A percentile compares a stretch with the other conserved stretches of the same genome.
Evolutionary conservation across 2,113 vertebrate species (phyloP).

Genomic region (Phoxinus phoxinus): DNA sequence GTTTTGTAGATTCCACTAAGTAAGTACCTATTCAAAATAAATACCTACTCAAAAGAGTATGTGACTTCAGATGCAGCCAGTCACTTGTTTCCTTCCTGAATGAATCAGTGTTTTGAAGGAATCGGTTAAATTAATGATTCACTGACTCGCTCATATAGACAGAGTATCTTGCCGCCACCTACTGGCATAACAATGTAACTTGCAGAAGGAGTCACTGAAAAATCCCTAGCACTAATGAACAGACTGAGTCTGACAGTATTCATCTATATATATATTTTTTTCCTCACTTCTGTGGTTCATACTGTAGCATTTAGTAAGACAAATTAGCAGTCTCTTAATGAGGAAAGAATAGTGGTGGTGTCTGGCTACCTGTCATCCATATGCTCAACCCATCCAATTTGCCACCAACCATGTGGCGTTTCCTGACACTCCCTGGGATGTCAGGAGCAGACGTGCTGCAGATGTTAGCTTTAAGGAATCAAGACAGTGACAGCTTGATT

Average conservation of each 20-base stretch:
- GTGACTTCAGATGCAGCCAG: too few relatives aligned
- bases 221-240: background rate
- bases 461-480: constrained; percentile 66
- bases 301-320: background rate
- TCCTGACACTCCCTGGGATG: constrained; percentile 49
- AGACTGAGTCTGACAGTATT: background rate
- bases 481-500: constrained; percentile 74
- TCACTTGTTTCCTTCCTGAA: background rate
- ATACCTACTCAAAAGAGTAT: too few relatives aligned
- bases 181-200: background rate
- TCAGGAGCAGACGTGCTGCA: constrained; percentile 69
- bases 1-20: too few relatives aligned
- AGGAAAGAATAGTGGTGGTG: constrained; percentile 62
- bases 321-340: constrained; percentile 55
- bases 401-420: constrained; percentile 54
- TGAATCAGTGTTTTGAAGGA: background rate
- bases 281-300: background rate
- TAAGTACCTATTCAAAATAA: too few relatives aligned
- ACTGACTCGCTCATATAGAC: background rate
- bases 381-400: constrained; percentile 62
- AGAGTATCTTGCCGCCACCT: background rate
- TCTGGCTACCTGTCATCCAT: constrained; percentile 68
- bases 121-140: background rate
- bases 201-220: background rate
- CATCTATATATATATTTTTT: background rate